Base-by-base conservation (phyloP, 2,113 vertebrate species). In the Verasper variegatus region DNA sequence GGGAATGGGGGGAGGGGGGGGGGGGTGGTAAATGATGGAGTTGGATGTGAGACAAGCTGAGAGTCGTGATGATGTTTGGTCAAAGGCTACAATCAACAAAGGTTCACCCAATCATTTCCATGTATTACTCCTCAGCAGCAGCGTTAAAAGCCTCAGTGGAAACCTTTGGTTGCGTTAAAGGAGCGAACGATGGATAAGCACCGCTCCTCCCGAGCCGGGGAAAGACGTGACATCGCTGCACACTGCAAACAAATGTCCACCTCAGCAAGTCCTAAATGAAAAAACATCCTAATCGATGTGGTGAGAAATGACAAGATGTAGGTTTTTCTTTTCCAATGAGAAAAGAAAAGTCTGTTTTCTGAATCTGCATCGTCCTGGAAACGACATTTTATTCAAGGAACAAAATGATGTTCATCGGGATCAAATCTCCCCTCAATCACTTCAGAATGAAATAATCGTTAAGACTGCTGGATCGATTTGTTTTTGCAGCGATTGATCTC, bases 401-500 rank as follows among this genome's bases (percentile, higher is more conserved):
- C 11, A 3, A 3, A 42, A 3, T 42, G 0, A 2, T 42, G 40
- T 13, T 42, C 3, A 13, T 31, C 12, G 12, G 40, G 12, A 42
- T 42, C 31, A 31, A 31, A 31, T 31, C 6, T 31, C 31, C 7
- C 31, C 31, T 31, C 31, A 7, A 31, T 31, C 31, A 31, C 31
- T 31, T 42, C 12, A 42, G 11, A 18, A 20, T 8, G 11, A 31
- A 54, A 18, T 4, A 64, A 52, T 18, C 14, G 4, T 47, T 68
- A 70, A 60, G 27, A 12, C 31, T 15, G 0, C 1, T 58, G 69
- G 40, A 3, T 42, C 40, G 47, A 51, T 51, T 31, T 31, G 54
- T 71, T 49, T 54, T 59, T 78, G 71, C 71, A 78, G 61, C 14
- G 31, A 59, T 59, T 69, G 74, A 81, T 66, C 60, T 37, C 20